Evolutionary conservation across 64 coral and sea anemone genomes (phyloP).

Genomic region (Stichodactyla mertensii): DNA sequence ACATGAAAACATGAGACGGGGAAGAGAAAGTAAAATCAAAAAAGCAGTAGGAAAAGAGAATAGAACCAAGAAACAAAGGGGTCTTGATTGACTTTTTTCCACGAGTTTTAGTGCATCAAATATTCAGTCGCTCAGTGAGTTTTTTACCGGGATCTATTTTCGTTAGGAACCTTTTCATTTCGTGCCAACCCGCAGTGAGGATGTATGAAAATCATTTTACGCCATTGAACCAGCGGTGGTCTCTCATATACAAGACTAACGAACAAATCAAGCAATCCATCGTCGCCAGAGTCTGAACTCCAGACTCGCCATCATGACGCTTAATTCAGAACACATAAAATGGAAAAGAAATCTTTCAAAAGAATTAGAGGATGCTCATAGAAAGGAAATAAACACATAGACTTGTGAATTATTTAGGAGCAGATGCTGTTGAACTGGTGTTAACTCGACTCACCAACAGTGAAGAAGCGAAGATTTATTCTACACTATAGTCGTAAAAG

Average conservation of each 20-base stretch:
- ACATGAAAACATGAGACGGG: no score
- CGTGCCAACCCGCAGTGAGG: not conserved
- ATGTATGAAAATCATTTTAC: not conserved
- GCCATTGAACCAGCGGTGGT: not conserved
- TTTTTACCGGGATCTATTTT: not conserved
- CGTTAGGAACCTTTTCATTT: not conserved
- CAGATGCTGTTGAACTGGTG: no score
- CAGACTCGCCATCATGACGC: not conserved
- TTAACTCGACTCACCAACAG: no score
- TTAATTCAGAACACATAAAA: not conserved
- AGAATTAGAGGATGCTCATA: not conserved
- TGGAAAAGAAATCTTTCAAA: not conserved
- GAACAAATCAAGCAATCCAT: not conserved
- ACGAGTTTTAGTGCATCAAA: not conserved
- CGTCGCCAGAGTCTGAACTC: not conserved
- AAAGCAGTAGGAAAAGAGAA: not conserved
- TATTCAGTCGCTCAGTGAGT: not conserved
- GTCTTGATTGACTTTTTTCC: not conserved
- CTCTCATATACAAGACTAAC: not conserved
- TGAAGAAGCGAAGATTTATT: not conserved
- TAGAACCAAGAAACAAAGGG: not conserved
- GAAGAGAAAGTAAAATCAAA: no score
- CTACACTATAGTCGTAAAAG: no score
- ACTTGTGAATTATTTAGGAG: not conserved
- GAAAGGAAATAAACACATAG: not conserved